Percentiles rank a stretch among this genome's conserved stretches.
Evolutionary conservation across 1,140 invertebrate species (phyloP).

Genomic region (Drosophila guanche): DNA sequence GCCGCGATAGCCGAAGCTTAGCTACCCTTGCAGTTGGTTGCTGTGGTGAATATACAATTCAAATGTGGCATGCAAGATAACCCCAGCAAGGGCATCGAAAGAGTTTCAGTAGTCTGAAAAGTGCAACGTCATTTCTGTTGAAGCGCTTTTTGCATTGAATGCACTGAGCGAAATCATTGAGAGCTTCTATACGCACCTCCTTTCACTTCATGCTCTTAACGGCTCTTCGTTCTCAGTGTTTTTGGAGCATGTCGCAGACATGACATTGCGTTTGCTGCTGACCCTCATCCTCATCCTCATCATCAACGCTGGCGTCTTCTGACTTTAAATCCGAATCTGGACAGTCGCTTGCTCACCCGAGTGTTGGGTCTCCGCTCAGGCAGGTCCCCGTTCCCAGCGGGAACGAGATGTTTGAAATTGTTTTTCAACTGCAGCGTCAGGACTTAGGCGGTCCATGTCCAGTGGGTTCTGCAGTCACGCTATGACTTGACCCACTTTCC

Average conservation of each 20-base stretch:
- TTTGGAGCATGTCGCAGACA: constrained; percentile 33
- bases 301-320: constrained; percentile 43
- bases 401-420: constrained; percentile 74
- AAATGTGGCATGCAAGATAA: neutral
- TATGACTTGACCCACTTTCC: constrained; percentile 72
- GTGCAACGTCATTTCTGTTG: constrained; percentile 56
- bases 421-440: constrained; percentile 74
- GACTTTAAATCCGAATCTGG: constrained; percentile 48
- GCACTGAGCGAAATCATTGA: constrained; percentile 38
- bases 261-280: constrained; percentile 47
- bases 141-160: constrained; percentile 19
- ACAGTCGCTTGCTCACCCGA: constrained; percentile 27
- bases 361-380: constrained; percentile 21
- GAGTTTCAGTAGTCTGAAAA: constrained; percentile 45
- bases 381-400: constrained; percentile 39
- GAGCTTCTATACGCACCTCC: no score
- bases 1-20: constrained; percentile 10
- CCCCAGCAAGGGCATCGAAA: neutral
- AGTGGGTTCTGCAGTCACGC: constrained; percentile 39
- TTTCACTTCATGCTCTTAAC: no score
- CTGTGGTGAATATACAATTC: no score
- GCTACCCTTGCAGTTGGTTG: constrained; percentile 1
- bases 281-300: constrained; percentile 25
- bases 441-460: constrained; percentile 51
- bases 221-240: constrained; percentile 25